A percentile compares a stretch with the other conserved stretches of the same genome.
phyloP scores from a whole-genome alignment of 23 tunicate species.

The Ciona savignyi region DNA sequence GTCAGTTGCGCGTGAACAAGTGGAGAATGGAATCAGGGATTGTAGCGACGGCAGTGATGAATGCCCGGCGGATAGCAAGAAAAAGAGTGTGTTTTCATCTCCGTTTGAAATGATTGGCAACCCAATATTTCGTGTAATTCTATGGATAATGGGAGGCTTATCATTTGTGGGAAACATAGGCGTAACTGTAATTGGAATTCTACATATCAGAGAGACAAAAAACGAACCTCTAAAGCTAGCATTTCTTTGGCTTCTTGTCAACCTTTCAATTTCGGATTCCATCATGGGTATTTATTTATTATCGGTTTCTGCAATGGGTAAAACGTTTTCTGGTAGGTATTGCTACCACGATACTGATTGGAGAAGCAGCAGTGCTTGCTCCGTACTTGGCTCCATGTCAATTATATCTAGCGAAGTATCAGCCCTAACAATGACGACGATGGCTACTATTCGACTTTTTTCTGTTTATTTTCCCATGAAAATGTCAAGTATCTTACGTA shows the following conservation, averaged over 20 bases:
- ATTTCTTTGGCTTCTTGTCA: background rate
- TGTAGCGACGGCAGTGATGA: background rate
- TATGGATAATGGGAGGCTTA: background rate
- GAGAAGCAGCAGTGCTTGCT: background rate
- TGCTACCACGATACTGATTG: background rate
- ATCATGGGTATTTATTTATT: background rate
- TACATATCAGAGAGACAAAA: background rate
- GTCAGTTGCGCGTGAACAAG: background rate
- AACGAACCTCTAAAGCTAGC: background rate
- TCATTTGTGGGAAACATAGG: background rate
- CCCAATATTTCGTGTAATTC: background rate
- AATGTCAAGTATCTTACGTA: background rate
- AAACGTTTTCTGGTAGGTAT: background rate
- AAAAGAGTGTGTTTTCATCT: background rate
- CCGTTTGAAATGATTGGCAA: background rate
- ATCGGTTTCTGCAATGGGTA: background rate
- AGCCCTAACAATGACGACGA: background rate
- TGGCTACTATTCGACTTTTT: background rate
- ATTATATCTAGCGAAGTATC: background rate
- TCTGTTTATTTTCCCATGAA: background rate
- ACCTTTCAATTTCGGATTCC: background rate
- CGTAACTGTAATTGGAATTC: background rate
- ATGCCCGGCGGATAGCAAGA: background rate
- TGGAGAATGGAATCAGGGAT: background rate
- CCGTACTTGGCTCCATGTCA: background rate